Base-by-base conservation (phyloP, 1,140 invertebrate species). In the Drosophila kanapiae region DNA sequence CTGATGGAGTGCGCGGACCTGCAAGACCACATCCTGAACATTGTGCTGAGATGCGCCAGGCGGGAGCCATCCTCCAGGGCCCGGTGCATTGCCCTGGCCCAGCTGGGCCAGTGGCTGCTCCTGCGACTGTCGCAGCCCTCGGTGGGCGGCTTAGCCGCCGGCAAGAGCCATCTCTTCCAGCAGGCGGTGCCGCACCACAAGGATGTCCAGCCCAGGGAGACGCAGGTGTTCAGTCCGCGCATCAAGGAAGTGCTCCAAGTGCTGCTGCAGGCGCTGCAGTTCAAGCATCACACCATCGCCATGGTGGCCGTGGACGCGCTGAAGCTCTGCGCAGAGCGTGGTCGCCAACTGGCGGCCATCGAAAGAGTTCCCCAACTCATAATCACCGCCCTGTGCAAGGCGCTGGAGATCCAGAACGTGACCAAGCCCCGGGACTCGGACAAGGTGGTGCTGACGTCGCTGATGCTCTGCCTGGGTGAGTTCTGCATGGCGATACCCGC, bases 401-500 rank as follows among this genome's bases (percentile, higher is more conserved):
- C 92, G 0, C 61, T 93, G 29, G 92, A 93, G 62, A 93, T 93
- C 51, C 92, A 93, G 58, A 91, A 90, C 49, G 91, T 93, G 3
- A 62, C 80, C 5, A 92, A 93, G 61, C 92, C 92, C 7, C 86
- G 94, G 72, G 94, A 96, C 93, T 93, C 95, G 67, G 94, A 96
- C 92, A 95, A 96, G 94, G 94, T 95, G 76, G 94, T 98, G 35
- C 95, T 97, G 0, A 96, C 97, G 18, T 96, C 97, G 1, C 94
- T 99, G 82, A 95, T 99, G 78, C 96, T 99, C 62, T 98, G 97
- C 92, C 93, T 99, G 37, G 97, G 97, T 0, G 98, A 99, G 94
- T 99, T 98, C 96, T 98, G 98, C 61, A 97, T 99, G 95, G 64
- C 92, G 0, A 90, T 93, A 49, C 92, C 92, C 0, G 59, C 77